Percentiles rank a stretch among this genome's conserved stretches.
Evolutionary conservation across 2,797 vertebrate species (phyloP).

Genomic region (Myoxocephalus aenaeus): DNA sequence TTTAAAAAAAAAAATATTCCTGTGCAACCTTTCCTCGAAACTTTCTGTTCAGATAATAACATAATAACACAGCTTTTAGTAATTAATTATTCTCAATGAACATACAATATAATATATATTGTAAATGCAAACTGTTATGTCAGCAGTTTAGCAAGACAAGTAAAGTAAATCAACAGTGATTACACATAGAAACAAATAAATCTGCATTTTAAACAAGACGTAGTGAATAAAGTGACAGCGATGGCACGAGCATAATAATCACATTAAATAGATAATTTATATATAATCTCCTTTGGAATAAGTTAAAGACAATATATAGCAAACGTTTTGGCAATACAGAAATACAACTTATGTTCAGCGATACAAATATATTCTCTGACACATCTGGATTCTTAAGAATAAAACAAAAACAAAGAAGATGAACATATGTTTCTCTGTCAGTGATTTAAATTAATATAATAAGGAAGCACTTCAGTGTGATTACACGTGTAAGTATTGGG

Average conservation of each 20-base stretch:
- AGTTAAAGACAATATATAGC: conserved; percentile 33
- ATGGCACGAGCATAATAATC: conserved; percentile 51
- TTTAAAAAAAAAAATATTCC: not conserved
- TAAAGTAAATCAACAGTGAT: not conserved
- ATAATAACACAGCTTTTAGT: not conserved
- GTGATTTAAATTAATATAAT: not conserved
- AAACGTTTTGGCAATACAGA: conserved; percentile 47
- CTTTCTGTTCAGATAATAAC: not conserved
- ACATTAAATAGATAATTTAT: conserved; percentile 5
- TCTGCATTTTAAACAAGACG: conserved; percentile 17
- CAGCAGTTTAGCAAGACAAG: not conserved
- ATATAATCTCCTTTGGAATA: conserved; percentile 36
- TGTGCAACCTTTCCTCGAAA: not conserved
- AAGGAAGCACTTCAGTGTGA: conserved; percentile 39
- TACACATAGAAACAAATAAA: conserved; percentile 12
- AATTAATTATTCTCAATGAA: not conserved
- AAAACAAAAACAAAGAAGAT: conserved; percentile 1
- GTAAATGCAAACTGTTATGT: conserved; percentile 9
- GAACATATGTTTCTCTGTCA: conserved; percentile 1
- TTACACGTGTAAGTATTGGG: not conserved
- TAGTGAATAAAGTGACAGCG: conserved; percentile 41
- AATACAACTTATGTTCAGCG: conserved; percentile 55
- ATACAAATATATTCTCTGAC: conserved; percentile 66
- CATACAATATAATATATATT: not conserved
- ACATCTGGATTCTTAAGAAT: conserved; percentile 30